Conservation (phyloP, 2,888 invertebrate species). For the Atherix ibis region DNA sequence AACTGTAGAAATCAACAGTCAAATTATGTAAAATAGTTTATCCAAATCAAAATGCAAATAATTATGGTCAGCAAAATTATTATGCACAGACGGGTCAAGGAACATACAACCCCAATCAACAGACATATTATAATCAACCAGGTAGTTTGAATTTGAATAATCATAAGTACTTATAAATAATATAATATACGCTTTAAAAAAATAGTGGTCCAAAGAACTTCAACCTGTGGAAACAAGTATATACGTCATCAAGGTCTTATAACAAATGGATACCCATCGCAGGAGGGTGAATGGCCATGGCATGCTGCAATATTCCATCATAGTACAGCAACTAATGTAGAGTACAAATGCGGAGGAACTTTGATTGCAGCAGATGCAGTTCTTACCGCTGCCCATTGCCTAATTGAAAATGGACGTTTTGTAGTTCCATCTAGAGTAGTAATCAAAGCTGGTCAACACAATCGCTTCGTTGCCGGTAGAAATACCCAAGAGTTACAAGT, state of each 20-base stretch:
- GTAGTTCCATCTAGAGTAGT: conserved; percentile 21
- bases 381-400: conserved; percentile 27
- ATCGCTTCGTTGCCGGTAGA: conserved; percentile 23
- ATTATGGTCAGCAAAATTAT: too few relatives aligned
- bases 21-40: too few relatives aligned
- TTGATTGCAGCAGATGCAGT: conserved; percentile 24
- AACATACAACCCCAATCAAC: too few relatives aligned
- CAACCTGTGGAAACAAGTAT: conserved; percentile 8
- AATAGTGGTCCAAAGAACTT: too few relatives aligned
- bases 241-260: conserved; percentile 18
- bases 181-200: too few relatives aligned
- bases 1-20: too few relatives aligned
- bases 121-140: too few relatives aligned
- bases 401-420: conserved; percentile 18
- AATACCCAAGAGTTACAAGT: conserved; percentile 21
- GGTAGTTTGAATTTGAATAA: too few relatives aligned
- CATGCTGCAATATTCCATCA: conserved; percentile 26
- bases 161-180: too few relatives aligned
- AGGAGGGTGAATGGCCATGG: conserved; percentile 34
- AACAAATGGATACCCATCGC: conserved; percentile 23
- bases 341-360: conserved; percentile 29
- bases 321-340: conserved; percentile 4
- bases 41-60: too few relatives aligned
- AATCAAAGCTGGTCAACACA: conserved; percentile 27
- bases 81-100: too few relatives aligned